Base-by-base conservation (phyloP, 2,113 vertebrate genomes). In the Microcebus jonahi region DNA sequence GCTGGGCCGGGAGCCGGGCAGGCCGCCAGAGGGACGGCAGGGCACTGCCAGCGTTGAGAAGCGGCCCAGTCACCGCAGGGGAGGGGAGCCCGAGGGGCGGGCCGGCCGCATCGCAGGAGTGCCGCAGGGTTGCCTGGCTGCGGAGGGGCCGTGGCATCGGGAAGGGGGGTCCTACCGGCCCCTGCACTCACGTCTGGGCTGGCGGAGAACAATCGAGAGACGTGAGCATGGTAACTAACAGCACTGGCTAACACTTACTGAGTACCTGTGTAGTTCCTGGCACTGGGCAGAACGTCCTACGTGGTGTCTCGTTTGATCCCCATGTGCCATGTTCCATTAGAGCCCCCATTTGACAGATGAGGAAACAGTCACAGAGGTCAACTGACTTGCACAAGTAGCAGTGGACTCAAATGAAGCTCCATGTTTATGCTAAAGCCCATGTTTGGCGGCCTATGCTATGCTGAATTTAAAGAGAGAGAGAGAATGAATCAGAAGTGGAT, bases 231-330 rank as follows among this genome's bases (percentile, higher is more conserved):
- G 6, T 6, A 4, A 14, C 42, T 12, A 23, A 20, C 2, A 34
- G 42, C 0, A 14, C 76, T 34, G 14, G 13, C 20, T 21, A 23
- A 18, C 34, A 3, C 6, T 3, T 3, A 39, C 0, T 2, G 68
- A 39, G n/a, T 2, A 42, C 17, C 8, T 21, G 20, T 3, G 3
- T 6, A 34, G 65, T 9, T 68, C 73, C 3, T 10, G 83, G 87
- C 76, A 8, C 9, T 4, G 29, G 61, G 80, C 1, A 5, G 39
- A 27, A 45, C 34, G 14, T 70, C 53, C 7, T 23, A 8, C 2
- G 6, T 5, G 11, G 45, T 5, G 1, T 68, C 65, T 75, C 65
- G 8, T 27, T 21, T 12, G 67, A 73, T 36, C 21, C 68, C 45
- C 0, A 21, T 0, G 5, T 18, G 61, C 59, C 45, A 20, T 5